A percentile compares a stretch with the other conserved stretches of the same genome.
Evolutionary conservation across 2,888 invertebrate genomes (phyloP).

Genomic region (Hemicrepidius hirtus): DNA sequence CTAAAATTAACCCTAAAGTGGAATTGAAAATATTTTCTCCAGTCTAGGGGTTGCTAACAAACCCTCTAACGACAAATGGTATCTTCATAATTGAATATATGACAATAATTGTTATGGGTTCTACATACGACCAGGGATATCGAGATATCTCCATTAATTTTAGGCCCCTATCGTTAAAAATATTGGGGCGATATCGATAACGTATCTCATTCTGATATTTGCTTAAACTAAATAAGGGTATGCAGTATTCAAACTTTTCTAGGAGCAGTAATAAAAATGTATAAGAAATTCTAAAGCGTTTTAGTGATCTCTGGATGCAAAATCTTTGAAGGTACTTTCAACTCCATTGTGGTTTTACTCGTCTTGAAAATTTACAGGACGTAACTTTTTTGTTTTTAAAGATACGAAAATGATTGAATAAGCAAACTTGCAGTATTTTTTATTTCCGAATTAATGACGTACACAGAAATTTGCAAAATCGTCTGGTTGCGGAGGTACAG

Average conservation of each 20-base stretch:
- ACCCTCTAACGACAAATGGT: constrained; percentile 36
- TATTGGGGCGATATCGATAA: constrained; percentile 14
- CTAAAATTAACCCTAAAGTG: constrained; percentile 10
- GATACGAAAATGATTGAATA: too few species aligned
- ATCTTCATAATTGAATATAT: constrained; percentile 46
- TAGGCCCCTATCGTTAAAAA: constrained; percentile 20
- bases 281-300: too few species aligned
- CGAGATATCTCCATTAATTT: constrained; percentile 41
- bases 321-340: too few species aligned
- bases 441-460: too few species aligned
- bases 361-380: too few species aligned
- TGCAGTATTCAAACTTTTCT: neutral
- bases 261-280: too few species aligned
- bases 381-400: too few species aligned
- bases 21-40: constrained; percentile 17
- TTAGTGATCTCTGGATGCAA: too few species aligned
- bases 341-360: too few species aligned
- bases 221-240: constrained; percentile 10
- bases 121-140: neutral
- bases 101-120: constrained; percentile 37
- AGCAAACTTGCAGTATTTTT: too few species aligned
- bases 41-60: constrained; percentile 20
- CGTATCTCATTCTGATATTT: constrained; percentile 15
- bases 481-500: too few species aligned
- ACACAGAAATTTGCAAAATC: too few species aligned